Conservation (phyloP, 53 echinoderm and acorn worm species). For the Echinarachnius parma region DNA sequence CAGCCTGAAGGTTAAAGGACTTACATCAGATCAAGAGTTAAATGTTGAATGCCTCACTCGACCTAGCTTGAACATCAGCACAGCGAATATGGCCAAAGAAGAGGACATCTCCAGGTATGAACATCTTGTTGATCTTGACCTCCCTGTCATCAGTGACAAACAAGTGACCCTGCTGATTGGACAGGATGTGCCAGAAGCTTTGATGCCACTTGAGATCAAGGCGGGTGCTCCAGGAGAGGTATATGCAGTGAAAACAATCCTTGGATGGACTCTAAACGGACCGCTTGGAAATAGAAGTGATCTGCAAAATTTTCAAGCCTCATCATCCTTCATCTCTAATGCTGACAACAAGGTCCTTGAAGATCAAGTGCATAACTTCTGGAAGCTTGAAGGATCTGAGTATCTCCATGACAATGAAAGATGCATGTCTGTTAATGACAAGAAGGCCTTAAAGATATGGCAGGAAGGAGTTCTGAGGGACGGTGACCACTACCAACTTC, state of each 20-base stretch:
- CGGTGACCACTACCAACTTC: slow-evolving; percentile 52
- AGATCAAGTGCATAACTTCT: slow-evolving; percentile 50
- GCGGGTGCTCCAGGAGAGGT: slow-evolving; percentile 17
- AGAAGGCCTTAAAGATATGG: slow-evolving; percentile 21
- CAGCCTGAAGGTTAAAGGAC: slow-evolving; percentile 24
- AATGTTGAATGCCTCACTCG: slow-evolving; percentile 41
- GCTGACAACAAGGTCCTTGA: slow-evolving; percentile 43
- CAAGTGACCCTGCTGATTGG: slow-evolving; percentile 47
- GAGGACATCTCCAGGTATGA: slow-evolving; percentile 24
- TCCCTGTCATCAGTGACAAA: slow-evolving; percentile 37
- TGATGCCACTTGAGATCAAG: slow-evolving; percentile 54
- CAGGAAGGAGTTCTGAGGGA: slow-evolving; percentile 13
- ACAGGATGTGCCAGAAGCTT: slow-evolving; percentile 62
- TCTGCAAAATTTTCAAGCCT: background rate
- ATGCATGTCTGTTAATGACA: slow-evolving; percentile 44
- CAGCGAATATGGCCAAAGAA: slow-evolving; percentile 22
- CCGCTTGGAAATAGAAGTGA: slow-evolving; percentile 5
- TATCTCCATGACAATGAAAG: slow-evolving; percentile 25
- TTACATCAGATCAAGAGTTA: slow-evolving; percentile 24
- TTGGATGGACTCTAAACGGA: slow-evolving; percentile 59
- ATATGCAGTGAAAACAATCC: slow-evolving; percentile 51
- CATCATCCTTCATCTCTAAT: too few species aligned
- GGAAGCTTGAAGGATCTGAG: slow-evolving; percentile 51
- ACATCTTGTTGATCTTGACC: slow-evolving; percentile 37
- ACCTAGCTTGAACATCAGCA: slow-evolving; percentile 21